phyloP scores from a whole-genome alignment of 2,888 invertebrate species.

The Steinernema scapterisci region DNA sequence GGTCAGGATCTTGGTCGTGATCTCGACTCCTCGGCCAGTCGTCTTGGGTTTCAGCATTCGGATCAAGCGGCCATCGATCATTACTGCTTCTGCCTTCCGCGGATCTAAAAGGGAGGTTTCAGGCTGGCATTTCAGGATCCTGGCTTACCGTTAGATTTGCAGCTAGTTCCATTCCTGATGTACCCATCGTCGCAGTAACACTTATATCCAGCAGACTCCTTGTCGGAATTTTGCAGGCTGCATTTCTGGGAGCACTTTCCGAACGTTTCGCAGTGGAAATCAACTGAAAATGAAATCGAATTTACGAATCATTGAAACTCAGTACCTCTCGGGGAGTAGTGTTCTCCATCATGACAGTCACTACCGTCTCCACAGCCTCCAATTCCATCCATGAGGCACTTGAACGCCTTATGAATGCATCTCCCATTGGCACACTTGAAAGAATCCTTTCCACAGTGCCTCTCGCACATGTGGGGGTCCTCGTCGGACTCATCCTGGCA shows the following conservation, averaged over 20 bases:
- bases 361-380: constrained; percentile 45
- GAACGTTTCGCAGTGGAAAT: constrained; percentile 42
- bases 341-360: constrained; percentile 38
- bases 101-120: neutral
- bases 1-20: constrained; percentile 7
- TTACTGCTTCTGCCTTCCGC: constrained; percentile 34
- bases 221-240: neutral
- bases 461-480: constrained; percentile 34
- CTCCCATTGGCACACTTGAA: constrained; percentile 37
- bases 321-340: constrained; percentile 1
- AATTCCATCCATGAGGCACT: constrained; percentile 42
- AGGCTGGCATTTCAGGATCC: neutral
- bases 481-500: constrained; percentile 39
- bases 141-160: constrained; percentile 15
- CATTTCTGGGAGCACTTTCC: constrained; percentile 48
- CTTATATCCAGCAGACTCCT: constrained; percentile 32
- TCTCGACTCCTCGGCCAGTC: constrained; percentile 13
- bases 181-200: constrained; percentile 47
- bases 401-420: constrained; percentile 35
- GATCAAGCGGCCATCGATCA: constrained; percentile 33
- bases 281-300: constrained; percentile 11
- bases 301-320: no score
- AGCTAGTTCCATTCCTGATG: constrained; percentile 22
- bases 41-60: constrained; percentile 25
- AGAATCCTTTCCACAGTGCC: constrained; percentile 21